Evolutionary conservation across 2,113 vertebrate genomes (phyloP), one percentile per base, ranked within the genome.

Genomic region (Caloenas nicobarica): DNA sequence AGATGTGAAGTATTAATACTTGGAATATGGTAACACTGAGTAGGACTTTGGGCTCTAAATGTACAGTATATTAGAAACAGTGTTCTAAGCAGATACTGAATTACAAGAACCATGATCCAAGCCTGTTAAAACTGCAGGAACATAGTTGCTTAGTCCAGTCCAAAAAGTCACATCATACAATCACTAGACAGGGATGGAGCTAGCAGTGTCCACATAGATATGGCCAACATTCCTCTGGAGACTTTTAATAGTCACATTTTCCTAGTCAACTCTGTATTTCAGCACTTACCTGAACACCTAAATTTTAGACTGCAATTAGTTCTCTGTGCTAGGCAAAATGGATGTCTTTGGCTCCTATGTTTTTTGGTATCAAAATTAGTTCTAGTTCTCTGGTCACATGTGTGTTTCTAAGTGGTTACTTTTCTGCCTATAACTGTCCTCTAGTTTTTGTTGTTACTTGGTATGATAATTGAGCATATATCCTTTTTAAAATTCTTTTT

Each of bases 341-440:
- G 25, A 69, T 2, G 1, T 12, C 12, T 50, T 56, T 31, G 11
- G 1, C 13, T 56, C 22, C 11, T 69, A 8, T 3, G 1, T 9
- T 42, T 69, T 68, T 56, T 72, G 31, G 2, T 11, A 46, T 58
- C 14, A 54, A 62, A 10, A 44, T 82, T 66, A 36, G n/a, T 53
- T 66, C 10, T 24, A 34, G 5, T 56, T 72, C 31, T 72, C 58
- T 36, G 6, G 4, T 71, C 29, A 21, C 0, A 29, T 17, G 3
- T 4, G 16, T 29, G 7, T 51, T 65, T 44, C 1, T 51, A 76
- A 57, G 8, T 29, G 7, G 4, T 40, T 17, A 44, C 8, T 77
- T 83, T 92, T 77, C 58, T 53, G 4, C 4, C 34, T 54, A 2
- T 65, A n/a, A 15, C 9, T 34, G 13, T 64, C 28, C 5, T 16